phyloP scores from a whole-genome alignment of 2,113 vertebrate species.

The Gobiocypris rarus region DNA sequence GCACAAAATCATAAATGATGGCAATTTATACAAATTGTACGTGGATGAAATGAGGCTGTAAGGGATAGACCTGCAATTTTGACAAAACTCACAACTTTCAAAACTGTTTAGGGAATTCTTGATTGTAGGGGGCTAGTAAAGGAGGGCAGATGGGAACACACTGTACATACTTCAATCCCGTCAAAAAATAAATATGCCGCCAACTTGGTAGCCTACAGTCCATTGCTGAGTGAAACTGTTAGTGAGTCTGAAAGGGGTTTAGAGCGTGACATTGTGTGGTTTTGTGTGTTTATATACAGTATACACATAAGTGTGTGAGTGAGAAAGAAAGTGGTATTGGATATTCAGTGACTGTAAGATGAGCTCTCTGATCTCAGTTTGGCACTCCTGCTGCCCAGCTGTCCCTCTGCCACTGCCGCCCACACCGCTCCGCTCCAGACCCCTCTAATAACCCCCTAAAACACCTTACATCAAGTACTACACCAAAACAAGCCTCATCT shows the following conservation, averaged over 20 bases:
- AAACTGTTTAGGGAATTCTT: neutral
- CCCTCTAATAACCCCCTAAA: slow-evolving; percentile 16
- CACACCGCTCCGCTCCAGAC: slow-evolving; percentile 22
- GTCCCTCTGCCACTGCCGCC: slow-evolving; percentile 73
- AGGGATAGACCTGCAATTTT: neutral
- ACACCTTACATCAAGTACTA: slow-evolving; percentile 17
- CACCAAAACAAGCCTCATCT: slow-evolving; percentile 1
- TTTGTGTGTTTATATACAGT: slow-evolving; percentile 43
- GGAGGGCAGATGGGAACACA: slow-evolving; percentile 6
- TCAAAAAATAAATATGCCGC: neutral
- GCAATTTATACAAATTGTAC: neutral
- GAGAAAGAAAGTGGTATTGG: slow-evolving; percentile 2
- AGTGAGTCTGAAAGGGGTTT: neutral
- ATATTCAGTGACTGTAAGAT: slow-evolving; percentile 61
- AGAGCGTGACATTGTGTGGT: neutral
- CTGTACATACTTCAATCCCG: neutral
- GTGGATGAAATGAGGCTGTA: neutral
- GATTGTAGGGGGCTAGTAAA: neutral
- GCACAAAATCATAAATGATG: neutral
- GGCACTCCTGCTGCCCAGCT: slow-evolving; percentile 79
- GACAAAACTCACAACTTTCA: neutral
- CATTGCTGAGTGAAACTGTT: neutral
- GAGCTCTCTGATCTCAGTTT: slow-evolving; percentile 72
- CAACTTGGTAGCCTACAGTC: neutral
- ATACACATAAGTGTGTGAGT: slow-evolving; percentile 16